phyloP scores from a whole-genome alignment of 2,113 vertebrate genomes.

The Colossoma macropomum region DNA sequence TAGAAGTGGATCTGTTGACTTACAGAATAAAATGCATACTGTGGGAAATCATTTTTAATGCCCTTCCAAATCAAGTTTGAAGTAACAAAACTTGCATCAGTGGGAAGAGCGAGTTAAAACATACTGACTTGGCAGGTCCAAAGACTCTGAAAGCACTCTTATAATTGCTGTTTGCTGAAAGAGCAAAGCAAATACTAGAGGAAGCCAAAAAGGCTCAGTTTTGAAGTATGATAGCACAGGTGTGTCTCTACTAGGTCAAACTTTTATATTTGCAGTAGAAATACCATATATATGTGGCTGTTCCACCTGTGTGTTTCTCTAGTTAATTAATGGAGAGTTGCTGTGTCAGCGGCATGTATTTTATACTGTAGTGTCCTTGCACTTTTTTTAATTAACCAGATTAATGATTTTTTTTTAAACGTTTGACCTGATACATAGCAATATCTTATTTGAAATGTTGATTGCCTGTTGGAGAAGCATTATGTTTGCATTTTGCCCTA shows the following conservation, averaged over 20 bases:
- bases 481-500: slow-evolving; percentile 55
- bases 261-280: slow-evolving; percentile 51
- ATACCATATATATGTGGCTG: slow-evolving; percentile 52
- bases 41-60: slow-evolving; percentile 38
- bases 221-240: slow-evolving; percentile 69
- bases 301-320: slow-evolving; percentile 43
- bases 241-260: slow-evolving; percentile 50
- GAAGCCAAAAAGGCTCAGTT: not conserved
- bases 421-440: slow-evolving; percentile 61
- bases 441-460: slow-evolving; percentile 59
- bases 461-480: slow-evolving; percentile 55
- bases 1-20: slow-evolving; percentile 20
- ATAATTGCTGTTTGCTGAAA: slow-evolving; percentile 66
- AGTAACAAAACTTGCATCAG: slow-evolving; percentile 9
- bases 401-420: slow-evolving; percentile 40
- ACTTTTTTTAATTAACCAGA: slow-evolving; percentile 54
- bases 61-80: slow-evolving; percentile 43
- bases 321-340: slow-evolving; percentile 45
- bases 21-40: not conserved
- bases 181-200: slow-evolving; percentile 69
- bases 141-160: slow-evolving; percentile 71
- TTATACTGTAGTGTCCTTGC: slow-evolving; percentile 56
- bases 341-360: slow-evolving; percentile 58
- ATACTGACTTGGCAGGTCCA: slow-evolving; percentile 70
- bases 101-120: slow-evolving; percentile 13